phyloP scores from a whole-genome alignment of 1,140 invertebrate genomes.

The Euglossa dilemma region DNA sequence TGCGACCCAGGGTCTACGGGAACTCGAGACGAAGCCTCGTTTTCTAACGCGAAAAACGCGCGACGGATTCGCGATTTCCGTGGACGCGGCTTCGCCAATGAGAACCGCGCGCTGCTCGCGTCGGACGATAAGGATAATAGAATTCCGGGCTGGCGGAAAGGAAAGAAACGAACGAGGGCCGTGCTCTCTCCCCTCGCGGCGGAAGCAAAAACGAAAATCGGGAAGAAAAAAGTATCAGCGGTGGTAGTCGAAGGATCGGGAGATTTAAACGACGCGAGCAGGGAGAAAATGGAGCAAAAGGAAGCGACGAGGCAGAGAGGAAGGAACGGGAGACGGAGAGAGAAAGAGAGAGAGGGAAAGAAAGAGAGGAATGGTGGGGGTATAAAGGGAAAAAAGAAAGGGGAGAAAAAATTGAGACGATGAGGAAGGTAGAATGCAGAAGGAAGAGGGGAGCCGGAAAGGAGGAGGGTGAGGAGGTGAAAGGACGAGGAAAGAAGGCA shows the following conservation, averaged over 20 bases:
- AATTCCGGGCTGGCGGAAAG: conserved; percentile 13
- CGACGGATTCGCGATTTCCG: not conserved
- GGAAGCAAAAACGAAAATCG: not conserved
- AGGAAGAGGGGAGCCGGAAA: conserved; percentile 43
- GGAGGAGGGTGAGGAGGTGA: conserved; percentile 39
- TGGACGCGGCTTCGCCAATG: not conserved
- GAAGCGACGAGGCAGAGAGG: not conserved
- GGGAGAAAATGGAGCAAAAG: conserved; percentile 27
- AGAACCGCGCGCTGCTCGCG: conserved; percentile 6
- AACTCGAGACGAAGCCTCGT: not conserved
- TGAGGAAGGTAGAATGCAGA: conserved; percentile 44
- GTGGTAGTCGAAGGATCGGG: conserved; percentile 9
- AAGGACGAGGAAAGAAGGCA: conserved; percentile 41
- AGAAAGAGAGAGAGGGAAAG: not conserved
- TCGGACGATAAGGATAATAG: conserved; percentile 25
- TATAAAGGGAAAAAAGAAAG: conserved; percentile 11
- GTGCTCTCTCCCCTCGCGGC: too few species aligned
- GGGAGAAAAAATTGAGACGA: conserved; percentile 39
- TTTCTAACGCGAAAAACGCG: not conserved
- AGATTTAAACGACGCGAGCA: conserved; percentile 43
- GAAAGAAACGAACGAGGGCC: too few species aligned
- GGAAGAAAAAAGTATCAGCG: not conserved
- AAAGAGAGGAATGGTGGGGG: not conserved
- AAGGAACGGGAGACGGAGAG: not conserved
- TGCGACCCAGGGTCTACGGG: not conserved